Evolutionary conservation across 2,113 vertebrate genomes (phyloP).

Genomic region (Chionis minor): DNA sequence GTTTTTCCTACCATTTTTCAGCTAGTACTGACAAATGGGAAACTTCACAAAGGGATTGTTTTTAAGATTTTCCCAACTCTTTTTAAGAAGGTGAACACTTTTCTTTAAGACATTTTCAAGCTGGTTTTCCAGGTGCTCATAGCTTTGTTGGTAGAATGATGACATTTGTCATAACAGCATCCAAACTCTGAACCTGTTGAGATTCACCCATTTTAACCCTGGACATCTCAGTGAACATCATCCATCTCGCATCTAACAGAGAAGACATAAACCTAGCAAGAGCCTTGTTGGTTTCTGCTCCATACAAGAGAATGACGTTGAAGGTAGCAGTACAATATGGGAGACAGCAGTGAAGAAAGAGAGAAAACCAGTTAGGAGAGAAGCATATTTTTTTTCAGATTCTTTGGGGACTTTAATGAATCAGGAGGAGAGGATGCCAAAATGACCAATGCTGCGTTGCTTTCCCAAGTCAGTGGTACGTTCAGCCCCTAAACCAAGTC

Average conservation of each 20-base stretch:
- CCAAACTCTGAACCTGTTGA: conserved; percentile 30
- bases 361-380: neutral
- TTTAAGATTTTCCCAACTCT: neutral
- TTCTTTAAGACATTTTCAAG: neutral
- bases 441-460: neutral
- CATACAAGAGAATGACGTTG: conserved; percentile 50
- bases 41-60: neutral
- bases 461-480: neutral
- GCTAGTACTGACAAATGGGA: neutral
- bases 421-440: neutral
- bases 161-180: neutral
- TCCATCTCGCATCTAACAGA: conserved; percentile 7
- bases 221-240: conserved; percentile 36
- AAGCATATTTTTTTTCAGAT: neutral
- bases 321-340: neutral
- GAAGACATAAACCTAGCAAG: conserved; percentile 8
- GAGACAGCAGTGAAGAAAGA: neutral
- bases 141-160: neutral
- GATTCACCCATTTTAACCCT: conserved; percentile 55
- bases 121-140: neutral
- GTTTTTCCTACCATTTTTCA: conserved; percentile 20
- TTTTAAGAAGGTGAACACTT: neutral
- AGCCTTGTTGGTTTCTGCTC: conserved; percentile 70
- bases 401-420: neutral
- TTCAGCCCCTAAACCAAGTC: neutral